Base-by-base conservation (phyloP, 2,888 invertebrate species). In the Tanypteryx hageni region DNA sequence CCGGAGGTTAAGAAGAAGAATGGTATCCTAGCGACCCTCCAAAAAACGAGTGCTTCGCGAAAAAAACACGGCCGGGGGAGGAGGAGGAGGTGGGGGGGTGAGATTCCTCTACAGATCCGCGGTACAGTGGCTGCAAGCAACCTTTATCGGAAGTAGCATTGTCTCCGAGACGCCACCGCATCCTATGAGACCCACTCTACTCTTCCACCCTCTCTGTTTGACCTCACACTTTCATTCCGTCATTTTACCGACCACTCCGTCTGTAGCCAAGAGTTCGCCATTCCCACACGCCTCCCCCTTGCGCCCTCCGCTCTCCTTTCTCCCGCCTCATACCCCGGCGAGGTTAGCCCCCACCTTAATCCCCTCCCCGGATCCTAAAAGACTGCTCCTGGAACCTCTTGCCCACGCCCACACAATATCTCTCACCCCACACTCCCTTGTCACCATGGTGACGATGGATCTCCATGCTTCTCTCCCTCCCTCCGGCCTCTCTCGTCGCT, bases 391-490 rank as follows among this genome's bases (percentile, higher is more conserved):
- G 86, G 86, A 61, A 31, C 86, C 86, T 86, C 31, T 86, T 61
- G 64, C 89, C 89, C 89, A 89, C 89, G 89, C 89, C 89, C 83
- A 56, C 86, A 86, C 86, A 86, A 59, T 27, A 86, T 31, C 18
- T 27, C 58, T 31, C 18, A 18, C 31, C n/a, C 61, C 59, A 31
- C 31, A 10, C 61, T 22, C 18, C 18, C 89, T 64, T 89, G 89
- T 89, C 89, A 89, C 89, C 89, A 89, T 89, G 89, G 89, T 89
- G 89, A 89, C 89, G 89, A 89, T 22, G 89, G 89, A 89, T 89
- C 89, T 89, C 89, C 58, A 44, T 64, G 61, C 86, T 27, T 61
- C 61, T 59, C 61, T 61, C 86, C 86, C 86, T 8, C 14, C 82
- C 13, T 14, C 13, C 44, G 59, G 92, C 92, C 76, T 92, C 92